Conservation (phyloP, 2,888 invertebrate species). For the Lepidonotus clava region DNA sequence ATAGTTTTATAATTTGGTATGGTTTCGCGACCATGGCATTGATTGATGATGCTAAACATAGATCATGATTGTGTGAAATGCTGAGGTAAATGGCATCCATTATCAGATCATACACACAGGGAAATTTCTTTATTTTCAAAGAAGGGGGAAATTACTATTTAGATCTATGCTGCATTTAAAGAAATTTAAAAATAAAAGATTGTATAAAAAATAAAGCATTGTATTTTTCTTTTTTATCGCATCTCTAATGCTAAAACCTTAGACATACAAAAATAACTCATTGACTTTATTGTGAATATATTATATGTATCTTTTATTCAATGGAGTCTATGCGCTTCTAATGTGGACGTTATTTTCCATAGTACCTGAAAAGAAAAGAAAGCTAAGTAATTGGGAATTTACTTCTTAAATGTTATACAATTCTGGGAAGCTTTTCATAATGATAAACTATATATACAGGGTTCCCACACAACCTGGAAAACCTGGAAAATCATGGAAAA, state of each 20-base stretch:
- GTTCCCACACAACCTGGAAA: no score
- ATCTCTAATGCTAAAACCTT: not conserved
- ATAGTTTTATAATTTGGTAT: slow-evolving; percentile 26
- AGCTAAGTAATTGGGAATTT: no score
- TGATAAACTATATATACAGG: no score
- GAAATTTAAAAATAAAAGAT: slow-evolving; percentile 24
- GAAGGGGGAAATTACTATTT: slow-evolving; percentile 12
- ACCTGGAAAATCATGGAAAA: no score
- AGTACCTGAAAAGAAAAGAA: slow-evolving; percentile 30
- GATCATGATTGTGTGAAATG: slow-evolving; percentile 3
- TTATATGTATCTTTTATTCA: no score
- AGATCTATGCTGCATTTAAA: slow-evolving; percentile 39
- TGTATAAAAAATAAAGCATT: slow-evolving; percentile 24
- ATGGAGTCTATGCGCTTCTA: no score
- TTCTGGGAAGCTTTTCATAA: no score
- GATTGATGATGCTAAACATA: slow-evolving; percentile 26
- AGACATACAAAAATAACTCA: no score
- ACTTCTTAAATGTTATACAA: no score
- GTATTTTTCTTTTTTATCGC: not conserved
- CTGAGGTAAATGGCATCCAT: slow-evolving; percentile 17
- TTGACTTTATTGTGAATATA: not conserved
- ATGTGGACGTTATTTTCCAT: slow-evolving; percentile 9
- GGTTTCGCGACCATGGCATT: not conserved
- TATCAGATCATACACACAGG: slow-evolving; percentile 20
- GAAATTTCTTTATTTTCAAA: slow-evolving; percentile 47